phyloP scores from a whole-genome alignment of 64 coral and sea anemone species.

The Trachythela sp. region DNA sequence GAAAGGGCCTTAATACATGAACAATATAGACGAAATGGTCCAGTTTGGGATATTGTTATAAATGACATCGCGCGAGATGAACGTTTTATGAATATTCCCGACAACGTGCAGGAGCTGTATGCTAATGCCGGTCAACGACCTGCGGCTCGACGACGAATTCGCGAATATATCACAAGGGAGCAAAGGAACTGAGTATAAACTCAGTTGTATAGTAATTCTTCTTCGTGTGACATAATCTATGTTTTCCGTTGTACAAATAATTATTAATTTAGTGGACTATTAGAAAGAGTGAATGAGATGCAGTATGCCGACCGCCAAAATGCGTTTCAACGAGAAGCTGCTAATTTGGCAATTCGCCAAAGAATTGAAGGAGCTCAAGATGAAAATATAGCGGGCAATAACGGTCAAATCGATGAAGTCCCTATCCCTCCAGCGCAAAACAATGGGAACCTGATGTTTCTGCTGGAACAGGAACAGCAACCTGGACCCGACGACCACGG shows the following conservation, averaged over 20 bases:
- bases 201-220: neutral
- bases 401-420: neutral
- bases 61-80: neutral
- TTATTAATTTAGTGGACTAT: neutral
- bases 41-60: conserved; percentile 1
- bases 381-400: neutral
- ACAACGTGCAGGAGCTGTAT: neutral
- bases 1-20: conserved; percentile 5
- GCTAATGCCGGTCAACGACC: neutral
- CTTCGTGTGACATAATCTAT: neutral
- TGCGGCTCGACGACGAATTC: neutral
- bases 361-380: neutral
- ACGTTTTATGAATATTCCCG: neutral
- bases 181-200: neutral
- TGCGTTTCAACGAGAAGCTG: neutral
- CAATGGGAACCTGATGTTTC: neutral
- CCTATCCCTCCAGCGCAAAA: neutral
- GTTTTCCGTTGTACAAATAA: neutral
- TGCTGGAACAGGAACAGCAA: neutral
- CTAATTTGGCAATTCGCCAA: neutral
- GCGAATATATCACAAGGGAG: neutral
- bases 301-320: neutral
- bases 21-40: neutral
- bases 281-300: neutral
- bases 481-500: neutral